Conservation (phyloP, 2,888 invertebrate genomes). For the Ochropacha duplaris region DNA sequence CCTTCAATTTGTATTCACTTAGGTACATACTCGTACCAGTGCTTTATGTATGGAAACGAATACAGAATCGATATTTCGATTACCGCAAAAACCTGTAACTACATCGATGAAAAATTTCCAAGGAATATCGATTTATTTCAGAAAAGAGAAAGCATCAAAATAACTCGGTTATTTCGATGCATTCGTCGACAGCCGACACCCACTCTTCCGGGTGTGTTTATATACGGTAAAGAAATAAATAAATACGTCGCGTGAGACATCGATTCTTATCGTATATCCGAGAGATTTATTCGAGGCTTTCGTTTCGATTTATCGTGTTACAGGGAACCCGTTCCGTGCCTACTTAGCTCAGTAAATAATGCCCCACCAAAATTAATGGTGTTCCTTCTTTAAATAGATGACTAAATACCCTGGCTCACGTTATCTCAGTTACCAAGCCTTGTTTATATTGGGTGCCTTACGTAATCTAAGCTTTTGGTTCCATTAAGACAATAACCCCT, state of each 20-base stretch:
- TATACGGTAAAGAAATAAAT: conserved; percentile 63
- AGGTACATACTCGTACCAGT: conserved; percentile 18
- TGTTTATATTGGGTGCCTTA: conserved; percentile 68
- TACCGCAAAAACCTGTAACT: conserved; percentile 18
- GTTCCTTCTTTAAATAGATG: conserved; percentile 80
- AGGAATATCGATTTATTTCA: conserved; percentile 31
- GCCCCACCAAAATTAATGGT: conserved; percentile 74
- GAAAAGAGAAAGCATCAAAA: conserved; percentile 57
- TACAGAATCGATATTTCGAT: conserved; percentile 31
- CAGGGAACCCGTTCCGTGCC: conserved; percentile 79
- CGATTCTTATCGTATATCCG: conserved; percentile 79
- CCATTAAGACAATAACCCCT: conserved; percentile 56
- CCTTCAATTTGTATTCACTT: conserved; percentile 48
- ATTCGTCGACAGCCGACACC: conserved; percentile 46
- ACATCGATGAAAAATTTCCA: conserved; percentile 28
- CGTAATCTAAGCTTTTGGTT: conserved; percentile 71
- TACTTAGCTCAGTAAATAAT: conserved; percentile 80
- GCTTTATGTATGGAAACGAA: conserved; percentile 26
- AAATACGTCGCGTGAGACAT: conserved; percentile 78
- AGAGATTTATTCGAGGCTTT: conserved; percentile 78
- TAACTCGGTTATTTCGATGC: too few species aligned
- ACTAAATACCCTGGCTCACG: conserved; percentile 76
- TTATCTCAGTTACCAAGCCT: conserved; percentile 64
- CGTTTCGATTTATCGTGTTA: conserved; percentile 73
- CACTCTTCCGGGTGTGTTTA: conserved; percentile 63